Evolutionary conservation across 2,113 vertebrate species (phyloP).

Genomic region (Cercopithecus mona): DNA sequence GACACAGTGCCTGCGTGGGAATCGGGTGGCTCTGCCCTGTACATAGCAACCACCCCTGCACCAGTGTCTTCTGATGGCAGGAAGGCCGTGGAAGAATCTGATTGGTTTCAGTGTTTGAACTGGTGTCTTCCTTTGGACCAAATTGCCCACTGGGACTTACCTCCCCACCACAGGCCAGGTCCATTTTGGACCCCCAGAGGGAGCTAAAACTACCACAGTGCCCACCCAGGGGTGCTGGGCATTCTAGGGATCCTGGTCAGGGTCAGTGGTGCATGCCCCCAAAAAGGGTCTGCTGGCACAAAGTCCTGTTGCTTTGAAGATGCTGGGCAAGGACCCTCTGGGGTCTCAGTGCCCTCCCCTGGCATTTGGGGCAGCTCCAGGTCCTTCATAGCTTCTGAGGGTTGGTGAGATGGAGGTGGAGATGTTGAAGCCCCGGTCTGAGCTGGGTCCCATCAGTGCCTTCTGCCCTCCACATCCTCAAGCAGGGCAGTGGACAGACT

Average conservation of each 20-base stretch:
- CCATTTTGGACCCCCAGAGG: neutral
- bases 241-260: neutral
- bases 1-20: no score
- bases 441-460: no score
- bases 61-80: neutral
- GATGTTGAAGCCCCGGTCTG: rapidly evolving
- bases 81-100: neutral
- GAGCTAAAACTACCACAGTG: neutral
- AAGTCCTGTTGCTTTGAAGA: neutral
- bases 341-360: neutral
- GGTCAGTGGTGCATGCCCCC: neutral
- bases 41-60: neutral
- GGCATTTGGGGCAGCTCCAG: neutral
- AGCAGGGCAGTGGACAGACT: neutral
- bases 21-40: neutral
- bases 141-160: neutral
- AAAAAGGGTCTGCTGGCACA: neutral
- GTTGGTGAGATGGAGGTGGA: neutral
- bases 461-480: neutral
- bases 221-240: neutral
- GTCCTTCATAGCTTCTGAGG: rapidly evolving
- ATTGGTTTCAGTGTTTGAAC: neutral
- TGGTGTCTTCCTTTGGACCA: neutral
- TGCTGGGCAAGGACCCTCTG: neutral
- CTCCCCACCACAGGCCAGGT: neutral